These are phyloP conservation scores for Halesus radiatus DNA, from an alignment of 1,140 invertebrate species.

Conservation along the genomic window DNA sequence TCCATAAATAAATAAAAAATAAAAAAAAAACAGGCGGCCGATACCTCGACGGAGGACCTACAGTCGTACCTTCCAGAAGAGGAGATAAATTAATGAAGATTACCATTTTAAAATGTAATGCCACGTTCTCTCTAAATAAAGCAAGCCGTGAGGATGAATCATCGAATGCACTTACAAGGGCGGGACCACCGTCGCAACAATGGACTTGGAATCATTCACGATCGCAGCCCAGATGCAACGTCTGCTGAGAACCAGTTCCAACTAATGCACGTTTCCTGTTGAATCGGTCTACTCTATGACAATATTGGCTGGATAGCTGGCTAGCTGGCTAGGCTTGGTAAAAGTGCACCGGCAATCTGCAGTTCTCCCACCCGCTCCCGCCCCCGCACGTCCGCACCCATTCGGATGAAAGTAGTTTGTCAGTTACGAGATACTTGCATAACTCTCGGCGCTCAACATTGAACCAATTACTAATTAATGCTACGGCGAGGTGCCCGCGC, in stretches of 20 bases:
- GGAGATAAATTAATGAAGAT: too few species aligned
- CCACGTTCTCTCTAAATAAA: not conserved
- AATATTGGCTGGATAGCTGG: not conserved
- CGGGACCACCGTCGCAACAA: not conserved
- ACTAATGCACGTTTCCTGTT: not conserved
- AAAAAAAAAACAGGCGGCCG: too few species aligned
- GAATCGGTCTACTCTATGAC: not conserved
- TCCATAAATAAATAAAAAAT: too few species aligned
- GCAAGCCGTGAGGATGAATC: not conserved
- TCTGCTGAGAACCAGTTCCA: not conserved
- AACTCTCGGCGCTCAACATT: constrained; percentile 17
- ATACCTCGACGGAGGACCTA: too few species aligned
- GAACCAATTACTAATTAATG: constrained; percentile 18
- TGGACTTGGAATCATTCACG: not conserved
- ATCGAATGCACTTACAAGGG: not conserved
- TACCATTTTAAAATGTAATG: too few species aligned
- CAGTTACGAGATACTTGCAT: constrained; percentile 19
- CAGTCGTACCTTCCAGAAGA: too few species aligned
- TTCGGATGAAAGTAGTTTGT: not conserved
- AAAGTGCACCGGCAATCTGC: not conserved
- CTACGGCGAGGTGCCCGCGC: not conserved
- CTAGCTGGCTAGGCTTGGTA: too few species aligned
- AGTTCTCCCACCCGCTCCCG: not conserved
- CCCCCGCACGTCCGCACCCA: too few species aligned
- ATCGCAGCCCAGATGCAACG: not conserved